Evolutionary conservation across 2,113 vertebrate genomes (phyloP).

Genomic region (Sapayoa aenigma): DNA sequence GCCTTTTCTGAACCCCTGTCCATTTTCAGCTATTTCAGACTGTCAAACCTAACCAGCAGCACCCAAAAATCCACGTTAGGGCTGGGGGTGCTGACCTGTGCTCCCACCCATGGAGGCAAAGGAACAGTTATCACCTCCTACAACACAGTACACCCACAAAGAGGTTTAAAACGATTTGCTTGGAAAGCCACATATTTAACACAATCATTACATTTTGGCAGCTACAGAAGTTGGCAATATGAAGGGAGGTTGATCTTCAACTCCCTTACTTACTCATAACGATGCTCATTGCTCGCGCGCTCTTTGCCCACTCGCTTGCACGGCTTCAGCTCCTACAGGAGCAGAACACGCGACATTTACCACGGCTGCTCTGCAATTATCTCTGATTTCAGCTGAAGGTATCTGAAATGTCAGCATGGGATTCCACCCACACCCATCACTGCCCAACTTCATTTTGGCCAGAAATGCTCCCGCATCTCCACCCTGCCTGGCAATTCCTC

Average conservation of each 20-base stretch:
- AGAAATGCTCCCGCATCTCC: rapidly evolving
- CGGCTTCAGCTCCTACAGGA: background rate
- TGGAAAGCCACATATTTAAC: background rate
- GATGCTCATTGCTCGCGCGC: background rate
- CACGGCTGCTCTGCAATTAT: background rate
- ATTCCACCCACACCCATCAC: background rate
- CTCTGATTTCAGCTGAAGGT: background rate
- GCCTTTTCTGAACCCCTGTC: background rate
- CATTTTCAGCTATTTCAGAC: background rate
- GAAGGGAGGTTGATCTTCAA: background rate
- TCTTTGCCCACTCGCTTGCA: slow-evolving; percentile 6
- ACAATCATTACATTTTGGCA: background rate
- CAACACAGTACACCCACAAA: background rate
- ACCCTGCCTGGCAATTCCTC: background rate
- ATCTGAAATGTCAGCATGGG: background rate
- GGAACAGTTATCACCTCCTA: background rate
- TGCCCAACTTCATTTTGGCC: background rate
- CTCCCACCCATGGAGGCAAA: background rate
- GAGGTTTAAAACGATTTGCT: background rate
- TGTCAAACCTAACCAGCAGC: background rate
- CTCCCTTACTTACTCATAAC: background rate
- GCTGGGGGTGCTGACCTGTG: background rate
- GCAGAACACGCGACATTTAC: slow-evolving; percentile 5
- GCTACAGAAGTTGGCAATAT: background rate
- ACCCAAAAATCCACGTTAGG: background rate